These are phyloP conservation scores for Lingula anatina DNA, from an alignment of 2,888 invertebrate genomes.

Conservation along the genomic window DNA sequence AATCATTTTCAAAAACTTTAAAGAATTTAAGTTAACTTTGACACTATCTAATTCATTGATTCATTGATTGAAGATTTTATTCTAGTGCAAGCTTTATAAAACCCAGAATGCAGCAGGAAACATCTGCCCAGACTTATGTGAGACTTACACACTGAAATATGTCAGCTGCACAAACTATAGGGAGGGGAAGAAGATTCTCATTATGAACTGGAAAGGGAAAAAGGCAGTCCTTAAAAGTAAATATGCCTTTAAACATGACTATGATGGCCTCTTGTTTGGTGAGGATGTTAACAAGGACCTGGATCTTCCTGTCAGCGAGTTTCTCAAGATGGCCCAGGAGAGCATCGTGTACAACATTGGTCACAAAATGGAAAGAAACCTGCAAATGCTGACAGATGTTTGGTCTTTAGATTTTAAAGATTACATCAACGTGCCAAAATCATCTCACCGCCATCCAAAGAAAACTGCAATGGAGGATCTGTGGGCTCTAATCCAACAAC, in stretches of 20 bases:
- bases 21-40: too few relatives aligned
- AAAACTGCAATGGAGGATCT: slow-evolving; percentile 50
- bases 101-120: slow-evolving; percentile 60
- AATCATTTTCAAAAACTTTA: too few relatives aligned
- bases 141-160: slow-evolving; percentile 55
- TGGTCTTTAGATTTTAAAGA: slow-evolving; percentile 9
- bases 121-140: slow-evolving; percentile 63
- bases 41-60: too few relatives aligned
- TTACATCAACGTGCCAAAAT: slow-evolving; percentile 2
- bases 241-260: slow-evolving; percentile 6
- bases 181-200: slow-evolving; percentile 56
- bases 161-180: slow-evolving; percentile 62
- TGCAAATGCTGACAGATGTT: slow-evolving; percentile 6
- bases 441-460: not conserved
- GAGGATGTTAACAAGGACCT: not conserved
- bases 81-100: slow-evolving; percentile 49
- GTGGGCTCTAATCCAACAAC: slow-evolving; percentile 63
- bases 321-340: slow-evolving; percentile 4
- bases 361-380: slow-evolving; percentile 1
- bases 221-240: slow-evolving; percentile 11
- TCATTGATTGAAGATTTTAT: too few relatives aligned
- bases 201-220: slow-evolving; percentile 6
- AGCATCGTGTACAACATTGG: slow-evolving; percentile 7
- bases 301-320: not conserved
- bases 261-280: not conserved